Evolutionary conservation across 1,140 invertebrate genomes (phyloP).

Genomic region (Aphelenchoides besseyi): DNA sequence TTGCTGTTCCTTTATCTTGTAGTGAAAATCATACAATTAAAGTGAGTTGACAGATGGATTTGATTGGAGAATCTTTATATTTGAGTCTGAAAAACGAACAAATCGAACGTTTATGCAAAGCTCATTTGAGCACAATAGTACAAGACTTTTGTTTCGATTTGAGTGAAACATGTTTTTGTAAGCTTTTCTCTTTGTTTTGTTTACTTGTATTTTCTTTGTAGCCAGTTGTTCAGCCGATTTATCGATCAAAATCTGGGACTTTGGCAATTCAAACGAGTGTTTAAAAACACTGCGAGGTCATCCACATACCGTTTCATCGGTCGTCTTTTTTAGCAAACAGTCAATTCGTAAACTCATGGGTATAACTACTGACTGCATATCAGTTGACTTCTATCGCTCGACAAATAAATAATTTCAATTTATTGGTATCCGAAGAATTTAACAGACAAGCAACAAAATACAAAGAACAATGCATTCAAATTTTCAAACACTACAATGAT

Average conservation of each 20-base stretch:
- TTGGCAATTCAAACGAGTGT: constrained; percentile 80
- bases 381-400: no score
- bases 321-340: constrained; percentile 90
- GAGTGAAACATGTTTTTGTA: constrained; percentile 82
- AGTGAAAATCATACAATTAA: constrained; percentile 98
- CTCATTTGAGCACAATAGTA: constrained; percentile 95
- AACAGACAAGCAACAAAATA: no score
- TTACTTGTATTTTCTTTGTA: constrained; percentile 60
- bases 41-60: constrained; percentile 57
- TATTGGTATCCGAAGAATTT: no score
- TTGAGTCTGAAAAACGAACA: constrained; percentile 98
- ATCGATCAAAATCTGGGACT: constrained; percentile 98
- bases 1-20: constrained; percentile 85
- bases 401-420: no score
- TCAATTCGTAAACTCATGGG: constrained; percentile 23
- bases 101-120: constrained; percentile 93
- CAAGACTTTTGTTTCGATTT: constrained; percentile 95
- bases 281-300: constrained; percentile 90
- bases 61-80: constrained; percentile 66
- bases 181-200: constrained; percentile 45
- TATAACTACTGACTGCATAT: background rate
- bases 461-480: no score
- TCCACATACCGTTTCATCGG: constrained; percentile 96
- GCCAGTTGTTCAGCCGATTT: constrained; percentile 82
- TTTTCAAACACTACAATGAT: no score